phyloP scores from a whole-genome alignment of 1,140 invertebrate genomes.

The Coelopa frigida region DNA sequence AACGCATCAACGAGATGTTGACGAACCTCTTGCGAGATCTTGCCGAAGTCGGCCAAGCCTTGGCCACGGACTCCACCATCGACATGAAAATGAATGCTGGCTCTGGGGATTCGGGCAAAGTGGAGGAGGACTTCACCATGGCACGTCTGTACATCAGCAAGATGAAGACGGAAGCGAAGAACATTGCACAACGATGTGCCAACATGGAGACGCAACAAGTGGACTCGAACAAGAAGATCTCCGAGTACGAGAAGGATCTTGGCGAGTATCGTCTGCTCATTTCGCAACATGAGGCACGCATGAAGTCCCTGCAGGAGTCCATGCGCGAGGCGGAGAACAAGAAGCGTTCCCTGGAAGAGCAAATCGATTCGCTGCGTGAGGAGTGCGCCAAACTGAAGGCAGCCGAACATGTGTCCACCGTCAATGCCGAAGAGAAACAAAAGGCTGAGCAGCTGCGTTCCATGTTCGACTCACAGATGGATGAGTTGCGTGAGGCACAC shows the following conservation, averaged over 20 bases:
- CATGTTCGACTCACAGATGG: constrained; percentile 87
- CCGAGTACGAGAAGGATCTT: constrained; percentile 86
- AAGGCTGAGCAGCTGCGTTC: constrained; percentile 74
- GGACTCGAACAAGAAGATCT: constrained; percentile 88
- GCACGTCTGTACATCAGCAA: constrained; percentile 95
- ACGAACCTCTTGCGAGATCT: constrained; percentile 90
- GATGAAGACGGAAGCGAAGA: constrained; percentile 97
- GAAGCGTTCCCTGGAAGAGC: constrained; percentile 88
- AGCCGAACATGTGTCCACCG: constrained; percentile 62
- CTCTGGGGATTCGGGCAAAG: constrained; percentile 58
- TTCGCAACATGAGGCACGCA: constrained; percentile 93
- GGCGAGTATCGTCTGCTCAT: constrained; percentile 85
- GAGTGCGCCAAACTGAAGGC: constrained; percentile 88
- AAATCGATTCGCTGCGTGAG: constrained; percentile 84
- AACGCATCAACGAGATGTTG: constrained; percentile 91
- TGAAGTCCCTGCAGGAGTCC: constrained; percentile 88
- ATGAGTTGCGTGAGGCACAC: constrained; percentile 87
- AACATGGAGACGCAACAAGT: constrained; percentile 79
- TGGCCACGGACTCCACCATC: constrained; percentile 61
- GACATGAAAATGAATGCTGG: constrained; percentile 74
- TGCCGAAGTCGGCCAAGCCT: constrained; percentile 84
- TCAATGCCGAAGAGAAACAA: constrained; percentile 78
- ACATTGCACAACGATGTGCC: constrained; percentile 78
- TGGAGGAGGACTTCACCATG: constrained; percentile 98
- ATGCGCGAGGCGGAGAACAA: constrained; percentile 92